A percentile compares a stretch with the other conserved stretches of the same genome.
Conservation (phyloP, 2,797 vertebrate species). For the Potorous gilbertii region DNA sequence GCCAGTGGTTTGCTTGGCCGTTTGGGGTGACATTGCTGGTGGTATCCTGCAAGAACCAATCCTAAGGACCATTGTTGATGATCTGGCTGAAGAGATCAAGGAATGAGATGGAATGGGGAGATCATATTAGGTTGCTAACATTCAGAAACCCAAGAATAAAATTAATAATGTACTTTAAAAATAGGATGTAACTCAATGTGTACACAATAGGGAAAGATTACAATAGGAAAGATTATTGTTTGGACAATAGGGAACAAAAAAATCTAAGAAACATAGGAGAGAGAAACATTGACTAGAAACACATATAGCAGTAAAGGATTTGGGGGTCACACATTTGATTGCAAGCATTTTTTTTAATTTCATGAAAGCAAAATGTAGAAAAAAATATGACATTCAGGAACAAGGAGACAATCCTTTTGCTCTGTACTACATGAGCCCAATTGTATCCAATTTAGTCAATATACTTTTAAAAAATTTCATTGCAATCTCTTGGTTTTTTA, state of each 20-base stretch:
- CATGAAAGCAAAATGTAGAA: not conserved
- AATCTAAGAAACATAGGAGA: not conserved
- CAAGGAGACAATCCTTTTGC: not conserved
- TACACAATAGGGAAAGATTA: not conserved
- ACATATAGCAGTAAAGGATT: not conserved
- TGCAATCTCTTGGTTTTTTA: not conserved
- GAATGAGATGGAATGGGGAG: not conserved
- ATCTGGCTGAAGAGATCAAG: not conserved
- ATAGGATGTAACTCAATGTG: not conserved
- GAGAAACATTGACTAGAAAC: not conserved
- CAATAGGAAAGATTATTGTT: not conserved
- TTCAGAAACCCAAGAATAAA: not conserved
- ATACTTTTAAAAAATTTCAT: not conserved
- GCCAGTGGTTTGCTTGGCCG: not conserved
- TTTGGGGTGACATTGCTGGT: not conserved
- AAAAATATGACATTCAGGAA: not conserved
- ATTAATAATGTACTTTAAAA: not conserved
- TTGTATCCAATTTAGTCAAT: not conserved
- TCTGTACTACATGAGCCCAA: not conserved
- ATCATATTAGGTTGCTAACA: not conserved
- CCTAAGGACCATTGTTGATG: not conserved
- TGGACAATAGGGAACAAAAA: not conserved
- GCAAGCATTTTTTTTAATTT: not conserved
- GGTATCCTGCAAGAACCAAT: not conserved
- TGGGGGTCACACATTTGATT: not conserved